Base-by-base conservation (phyloP, 1,140 invertebrate species). In the Drosophila suzukii region DNA sequence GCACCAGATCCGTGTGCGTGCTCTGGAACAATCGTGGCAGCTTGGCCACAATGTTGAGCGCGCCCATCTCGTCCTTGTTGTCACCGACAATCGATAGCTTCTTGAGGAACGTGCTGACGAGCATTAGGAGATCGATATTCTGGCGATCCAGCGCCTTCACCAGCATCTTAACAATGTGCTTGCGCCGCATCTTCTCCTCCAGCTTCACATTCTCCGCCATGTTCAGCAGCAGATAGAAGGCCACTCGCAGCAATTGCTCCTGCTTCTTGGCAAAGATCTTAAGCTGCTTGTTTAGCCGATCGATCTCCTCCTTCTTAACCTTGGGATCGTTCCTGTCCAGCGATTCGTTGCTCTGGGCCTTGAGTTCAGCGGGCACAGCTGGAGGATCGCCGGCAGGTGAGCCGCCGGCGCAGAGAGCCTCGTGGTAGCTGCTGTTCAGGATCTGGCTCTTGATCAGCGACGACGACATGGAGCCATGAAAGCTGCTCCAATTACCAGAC, bases 151-250 rank as follows among this genome's bases (percentile, higher is more conserved):
- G 94, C 34, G 96, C 96, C 82, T 96, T 97, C n/a, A 97, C 94
- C 8, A 99, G 93, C 92, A 99, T 95, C 30, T 95, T 95, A 3
- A 99, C 96, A 71, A 99, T 95, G 77, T 98, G 97, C 92, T 98
- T 97, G 73, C 98, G 97, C 6, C 97, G 95, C 97, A 99, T 99
- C 94, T 99, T 99, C 92, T 98, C 96, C 93, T 99, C 98, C 8
- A 99, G 95, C 92, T 95, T 97, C 13, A 97, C 94, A 93, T 99
- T 98, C 93, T 99, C 98, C 6, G 98, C 97, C 88, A 99, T 96
- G 92, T 99, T 99, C 20, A 99, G 93, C 47, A 99, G 93, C 71
- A 99, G 94, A 93, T 99, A 98, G 93, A 98, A 98, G 12, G 96
- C 95, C 55, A 97, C 96, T 93, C 97, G 93, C 30, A 99, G 92